A percentile compares a stretch with the other conserved stretches of the same genome.
phyloP scores from a whole-genome alignment of 2,113 vertebrate genomes.

The Chinchilla lanigera region DNA sequence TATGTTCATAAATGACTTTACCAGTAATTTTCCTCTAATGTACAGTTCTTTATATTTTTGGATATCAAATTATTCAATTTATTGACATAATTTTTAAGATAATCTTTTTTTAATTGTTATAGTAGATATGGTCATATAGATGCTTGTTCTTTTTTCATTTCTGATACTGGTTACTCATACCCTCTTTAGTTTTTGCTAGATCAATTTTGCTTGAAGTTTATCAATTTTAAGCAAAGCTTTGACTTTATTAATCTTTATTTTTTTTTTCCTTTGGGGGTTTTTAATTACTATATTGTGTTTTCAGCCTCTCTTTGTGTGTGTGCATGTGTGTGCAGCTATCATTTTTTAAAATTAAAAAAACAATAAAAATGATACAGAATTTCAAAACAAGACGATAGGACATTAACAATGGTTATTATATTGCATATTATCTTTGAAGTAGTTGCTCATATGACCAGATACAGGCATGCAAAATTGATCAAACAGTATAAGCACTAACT shows the following conservation, averaged over 20 bases:
- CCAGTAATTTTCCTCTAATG: neutral
- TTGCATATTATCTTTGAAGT: no score
- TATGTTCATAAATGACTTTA: neutral
- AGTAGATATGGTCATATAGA: neutral
- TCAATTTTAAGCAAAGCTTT: neutral
- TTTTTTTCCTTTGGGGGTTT: neutral
- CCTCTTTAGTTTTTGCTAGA: neutral
- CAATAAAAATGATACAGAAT: no score
- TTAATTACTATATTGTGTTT: neutral
- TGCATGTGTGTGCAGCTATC: neutral
- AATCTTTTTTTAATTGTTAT: neutral
- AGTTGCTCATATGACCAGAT: no score
- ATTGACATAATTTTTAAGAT: neutral
- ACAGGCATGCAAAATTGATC: no score
- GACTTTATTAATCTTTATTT: neutral
- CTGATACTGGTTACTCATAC: neutral
- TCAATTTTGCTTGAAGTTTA: neutral
- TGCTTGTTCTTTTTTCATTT: neutral
- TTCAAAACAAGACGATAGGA: no score
- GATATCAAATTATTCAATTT: neutral
- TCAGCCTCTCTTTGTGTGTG: neutral
- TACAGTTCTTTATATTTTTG: neutral
- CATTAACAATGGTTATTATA: no score
- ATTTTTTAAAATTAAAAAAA: no score
- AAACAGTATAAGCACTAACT: no score